phyloP scores from a whole-genome alignment of 2,797 vertebrate genomes.

The Leucoraja ocellata region DNA sequence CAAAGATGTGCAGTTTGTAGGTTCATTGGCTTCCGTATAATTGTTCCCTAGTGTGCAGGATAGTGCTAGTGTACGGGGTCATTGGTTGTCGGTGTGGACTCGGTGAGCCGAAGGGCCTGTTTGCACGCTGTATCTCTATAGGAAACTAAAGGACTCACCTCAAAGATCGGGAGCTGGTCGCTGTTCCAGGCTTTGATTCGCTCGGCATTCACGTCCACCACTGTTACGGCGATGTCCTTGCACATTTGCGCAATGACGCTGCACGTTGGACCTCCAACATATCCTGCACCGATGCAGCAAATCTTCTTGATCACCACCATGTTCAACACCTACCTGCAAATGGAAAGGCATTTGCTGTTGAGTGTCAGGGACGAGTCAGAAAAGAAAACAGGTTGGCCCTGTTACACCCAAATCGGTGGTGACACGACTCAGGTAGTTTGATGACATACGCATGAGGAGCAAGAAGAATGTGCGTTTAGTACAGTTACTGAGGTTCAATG shows the following conservation, averaged over 20 bases:
- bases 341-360: neutral
- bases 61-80: too few relatives aligned
- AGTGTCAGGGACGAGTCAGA: neutral
- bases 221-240: conserved; percentile 42
- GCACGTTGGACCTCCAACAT: conserved; percentile 45
- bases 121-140: too few relatives aligned
- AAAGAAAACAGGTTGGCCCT: neutral
- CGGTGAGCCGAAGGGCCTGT: too few relatives aligned
- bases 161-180: conserved; percentile 45
- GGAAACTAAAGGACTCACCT: conserved; percentile 40
- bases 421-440: too few relatives aligned
- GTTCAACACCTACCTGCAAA: neutral
- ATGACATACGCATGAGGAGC: too few relatives aligned
- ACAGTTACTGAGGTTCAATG: too few relatives aligned
- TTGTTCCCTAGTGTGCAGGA: too few relatives aligned
- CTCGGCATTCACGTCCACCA: conserved; percentile 45
- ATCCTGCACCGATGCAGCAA: conserved; percentile 45
- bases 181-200: conserved; percentile 46
- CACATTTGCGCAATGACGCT: conserved; percentile 48
- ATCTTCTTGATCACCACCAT: conserved; percentile 36
- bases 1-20: too few relatives aligned
- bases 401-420: neutral
- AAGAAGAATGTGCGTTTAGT: too few relatives aligned
- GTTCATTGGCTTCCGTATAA: too few relatives aligned
- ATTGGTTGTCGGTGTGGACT: too few relatives aligned